Conservation (phyloP, 2,113 vertebrate species). For the Dasypus novemcinctus region DNA sequence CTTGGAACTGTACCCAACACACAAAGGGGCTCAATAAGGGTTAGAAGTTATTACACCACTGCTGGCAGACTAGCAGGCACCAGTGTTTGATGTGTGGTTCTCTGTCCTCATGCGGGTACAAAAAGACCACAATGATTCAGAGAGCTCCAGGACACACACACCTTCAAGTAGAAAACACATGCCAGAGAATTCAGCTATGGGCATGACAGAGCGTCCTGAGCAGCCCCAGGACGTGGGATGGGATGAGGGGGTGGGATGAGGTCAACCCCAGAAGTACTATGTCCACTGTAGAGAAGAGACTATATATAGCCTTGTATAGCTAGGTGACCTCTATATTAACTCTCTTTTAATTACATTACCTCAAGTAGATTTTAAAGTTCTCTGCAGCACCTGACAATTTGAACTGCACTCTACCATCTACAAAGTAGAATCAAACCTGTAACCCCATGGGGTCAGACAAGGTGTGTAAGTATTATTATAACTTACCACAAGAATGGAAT, state of each 20-base stretch:
- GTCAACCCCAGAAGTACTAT: not conserved
- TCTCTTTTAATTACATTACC: not conserved
- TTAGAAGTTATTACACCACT: not conserved
- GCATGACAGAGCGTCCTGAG: not conserved
- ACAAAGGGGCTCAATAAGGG: not conserved
- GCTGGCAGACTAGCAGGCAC: not conserved
- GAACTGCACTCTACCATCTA: not conserved
- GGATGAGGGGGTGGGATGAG: rapidly evolving
- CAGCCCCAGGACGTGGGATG: no score
- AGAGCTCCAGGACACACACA: not conserved
- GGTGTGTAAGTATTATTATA: rapidly evolving
- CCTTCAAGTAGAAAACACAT: not conserved
- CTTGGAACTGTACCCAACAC: not conserved
- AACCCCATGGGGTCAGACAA: not conserved
- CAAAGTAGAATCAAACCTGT: not conserved
- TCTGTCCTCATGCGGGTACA: not conserved
- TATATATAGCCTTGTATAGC: not conserved
- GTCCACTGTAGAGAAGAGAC: not conserved
- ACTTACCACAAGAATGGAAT: not conserved
- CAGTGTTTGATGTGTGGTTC: no score
- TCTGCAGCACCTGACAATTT: not conserved
- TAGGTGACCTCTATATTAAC: not conserved
- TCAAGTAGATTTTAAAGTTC: not conserved
- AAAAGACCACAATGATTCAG: rapidly evolving
- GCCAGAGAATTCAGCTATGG: not conserved